Percentiles rank a stretch among this genome's conserved stretches.
Evolutionary conservation across 2,113 vertebrate genomes (phyloP).

Genomic region (Lethenteron camtschaticum): DNA sequence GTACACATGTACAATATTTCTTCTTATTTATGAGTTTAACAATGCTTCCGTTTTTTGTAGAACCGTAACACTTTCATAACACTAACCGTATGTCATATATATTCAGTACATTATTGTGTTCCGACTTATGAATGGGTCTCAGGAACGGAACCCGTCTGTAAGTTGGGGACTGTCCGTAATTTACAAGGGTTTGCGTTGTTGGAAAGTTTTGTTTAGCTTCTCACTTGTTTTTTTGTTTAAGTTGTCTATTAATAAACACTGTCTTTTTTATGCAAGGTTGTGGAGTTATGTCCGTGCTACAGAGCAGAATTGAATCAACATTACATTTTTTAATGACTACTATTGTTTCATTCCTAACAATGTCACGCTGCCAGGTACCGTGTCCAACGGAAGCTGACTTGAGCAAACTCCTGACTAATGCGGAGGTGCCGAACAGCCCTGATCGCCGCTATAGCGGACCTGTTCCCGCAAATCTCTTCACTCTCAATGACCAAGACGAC

Average conservation of each 20-base stretch:
- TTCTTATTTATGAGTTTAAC: no score
- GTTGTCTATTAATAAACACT: background rate
- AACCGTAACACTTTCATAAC: no score
- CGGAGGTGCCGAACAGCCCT: slow-evolving; percentile 12
- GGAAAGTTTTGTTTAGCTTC: background rate
- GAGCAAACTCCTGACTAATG: slow-evolving; percentile 16
- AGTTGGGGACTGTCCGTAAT: no score
- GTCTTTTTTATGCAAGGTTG: background rate
- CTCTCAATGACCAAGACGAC: slow-evolving; percentile 37
- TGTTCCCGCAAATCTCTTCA: slow-evolving; percentile 49
- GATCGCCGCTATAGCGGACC: slow-evolving; percentile 16
- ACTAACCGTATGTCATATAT: no score
- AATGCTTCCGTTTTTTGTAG: no score
- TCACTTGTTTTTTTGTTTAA: background rate
- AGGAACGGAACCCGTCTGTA: no score
- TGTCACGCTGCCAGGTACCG: slow-evolving; percentile 16
- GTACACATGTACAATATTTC: no score
- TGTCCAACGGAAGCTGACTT: slow-evolving; percentile 24
- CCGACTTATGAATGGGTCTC: no score
- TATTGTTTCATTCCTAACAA: no score
- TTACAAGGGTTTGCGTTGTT: no score
- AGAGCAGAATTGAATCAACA: background rate
- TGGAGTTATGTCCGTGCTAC: no score
- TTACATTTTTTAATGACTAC: background rate
- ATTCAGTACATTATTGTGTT: no score